These are phyloP conservation scores for Auanema sp. DNA, from an alignment of 2,888 invertebrate species.

Conservation along the genomic window DNA sequence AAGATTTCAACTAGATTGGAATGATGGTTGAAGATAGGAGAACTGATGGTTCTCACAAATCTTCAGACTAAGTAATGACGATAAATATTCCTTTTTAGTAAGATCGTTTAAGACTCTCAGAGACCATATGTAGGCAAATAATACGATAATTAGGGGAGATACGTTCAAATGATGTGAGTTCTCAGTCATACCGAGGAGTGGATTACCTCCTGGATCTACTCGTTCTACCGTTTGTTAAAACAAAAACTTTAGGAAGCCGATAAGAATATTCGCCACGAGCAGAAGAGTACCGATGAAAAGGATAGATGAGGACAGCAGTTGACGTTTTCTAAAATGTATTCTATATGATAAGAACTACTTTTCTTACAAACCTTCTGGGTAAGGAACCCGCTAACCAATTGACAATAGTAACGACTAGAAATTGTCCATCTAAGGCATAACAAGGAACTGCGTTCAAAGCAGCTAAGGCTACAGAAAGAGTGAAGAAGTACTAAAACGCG, in stretches of 20 bases:
- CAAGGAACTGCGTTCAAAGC: conserved; percentile 89
- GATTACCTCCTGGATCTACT: conserved; percentile 5
- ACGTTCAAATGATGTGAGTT: too few species aligned
- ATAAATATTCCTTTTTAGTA: too few species aligned
- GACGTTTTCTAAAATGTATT: conserved; percentile 30
- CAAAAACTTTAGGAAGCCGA: conserved; percentile 40
- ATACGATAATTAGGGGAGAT: too few species aligned
- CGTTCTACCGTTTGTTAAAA: conserved; percentile 1
- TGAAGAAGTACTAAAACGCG: conserved; percentile 67
- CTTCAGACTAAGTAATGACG: too few species aligned
- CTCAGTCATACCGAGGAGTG: too few species aligned
- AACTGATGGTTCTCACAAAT: too few species aligned
- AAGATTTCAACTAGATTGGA: too few species aligned
- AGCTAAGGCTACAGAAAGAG: conserved; percentile 86
- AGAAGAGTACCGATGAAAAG: conserved; percentile 37
- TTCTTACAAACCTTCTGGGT: conserved; percentile 21
- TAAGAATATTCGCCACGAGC: conserved; percentile 37
- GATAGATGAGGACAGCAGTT: conserved; percentile 27
- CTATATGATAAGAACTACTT: conserved; percentile 3
- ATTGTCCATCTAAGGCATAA: conserved; percentile 88
- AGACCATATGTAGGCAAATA: too few species aligned
- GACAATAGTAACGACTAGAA: conserved; percentile 74
- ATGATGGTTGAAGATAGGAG: too few species aligned
- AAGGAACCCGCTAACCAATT: conserved; percentile 33
- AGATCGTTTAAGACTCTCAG: too few species aligned